phyloP scores from a whole-genome alignment of 2,888 invertebrate species.

The Ormyrus pomaceus region DNA sequence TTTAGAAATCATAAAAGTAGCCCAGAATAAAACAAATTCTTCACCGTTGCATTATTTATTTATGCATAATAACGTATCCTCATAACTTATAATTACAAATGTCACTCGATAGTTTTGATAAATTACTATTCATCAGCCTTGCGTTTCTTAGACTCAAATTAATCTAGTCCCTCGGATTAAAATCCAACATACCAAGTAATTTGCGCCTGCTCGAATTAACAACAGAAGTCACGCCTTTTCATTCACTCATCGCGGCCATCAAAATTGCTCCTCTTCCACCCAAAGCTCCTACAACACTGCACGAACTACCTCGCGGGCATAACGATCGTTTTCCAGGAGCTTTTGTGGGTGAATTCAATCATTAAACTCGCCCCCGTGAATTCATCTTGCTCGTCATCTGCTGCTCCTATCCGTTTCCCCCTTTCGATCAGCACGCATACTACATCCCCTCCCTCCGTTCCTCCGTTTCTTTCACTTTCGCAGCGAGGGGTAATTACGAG shows the following conservation, averaged over 20 bases:
- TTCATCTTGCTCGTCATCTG: slow-evolving; percentile 48
- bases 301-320: background rate
- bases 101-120: too few species aligned
- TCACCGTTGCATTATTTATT: too few species aligned
- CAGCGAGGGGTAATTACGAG: slow-evolving; percentile 54
- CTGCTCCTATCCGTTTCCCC: slow-evolving; percentile 23
- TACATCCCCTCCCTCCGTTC: too few species aligned
- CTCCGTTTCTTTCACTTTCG: background rate
- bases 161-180: too few species aligned
- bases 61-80: too few species aligned
- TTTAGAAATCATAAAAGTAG: too few species aligned
- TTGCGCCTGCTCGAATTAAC: background rate
- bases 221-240: slow-evolving; percentile 8
- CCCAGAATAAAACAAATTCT: too few species aligned
- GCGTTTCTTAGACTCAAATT: too few species aligned
- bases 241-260: slow-evolving; percentile 1
- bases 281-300: background rate
- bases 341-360: slow-evolving; percentile 36
- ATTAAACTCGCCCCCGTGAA: slow-evolving; percentile 37
- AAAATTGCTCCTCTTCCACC: background rate
- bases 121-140: too few species aligned
- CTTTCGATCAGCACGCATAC: slow-evolving; percentile 13
- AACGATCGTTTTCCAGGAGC: slow-evolving; percentile 26
- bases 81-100: too few species aligned
- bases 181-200: too few species aligned